A percentile compares a stretch with the other conserved stretches of the same genome.
Conservation (phyloP, 2,113 vertebrate species). For the Prinia subflava region DNA sequence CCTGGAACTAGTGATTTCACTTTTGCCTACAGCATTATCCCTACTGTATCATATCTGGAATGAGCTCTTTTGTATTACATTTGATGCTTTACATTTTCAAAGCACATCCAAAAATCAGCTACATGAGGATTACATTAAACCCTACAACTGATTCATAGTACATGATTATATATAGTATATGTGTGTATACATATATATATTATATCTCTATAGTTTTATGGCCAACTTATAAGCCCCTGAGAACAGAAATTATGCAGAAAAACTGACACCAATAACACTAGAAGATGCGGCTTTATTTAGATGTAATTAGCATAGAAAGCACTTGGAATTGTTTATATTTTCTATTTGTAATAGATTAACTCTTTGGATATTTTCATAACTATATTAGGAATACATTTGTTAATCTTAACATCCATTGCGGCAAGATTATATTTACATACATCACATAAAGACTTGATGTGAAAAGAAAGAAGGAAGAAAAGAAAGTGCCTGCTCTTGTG, state of each 20-base stretch:
- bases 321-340: conserved; percentile 34
- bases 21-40: neutral
- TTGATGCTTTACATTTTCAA: conserved; percentile 33
- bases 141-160: neutral
- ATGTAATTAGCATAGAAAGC: conserved; percentile 16
- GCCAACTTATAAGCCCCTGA: conserved; percentile 61
- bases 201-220: conserved; percentile 21
- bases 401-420: conserved; percentile 8
- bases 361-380: conserved; percentile 48
- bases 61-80: neutral
- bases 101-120: conserved; percentile 16
- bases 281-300: neutral
- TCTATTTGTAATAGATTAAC: conserved; percentile 50
- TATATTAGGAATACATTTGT: conserved; percentile 44
- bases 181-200: neutral
- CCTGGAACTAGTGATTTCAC: neutral
- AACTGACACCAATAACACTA: conserved; percentile 41
- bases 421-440: conserved; percentile 52
- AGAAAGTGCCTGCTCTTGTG: conserved; percentile 5
- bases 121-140: conserved; percentile 43
- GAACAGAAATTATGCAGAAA: conserved; percentile 58
- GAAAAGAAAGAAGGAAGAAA: neutral
- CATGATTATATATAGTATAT: neutral
- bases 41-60: neutral
- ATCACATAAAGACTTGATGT: neutral